phyloP scores from a whole-genome alignment of 2,797 vertebrate genomes.

The Falco concolor region DNA sequence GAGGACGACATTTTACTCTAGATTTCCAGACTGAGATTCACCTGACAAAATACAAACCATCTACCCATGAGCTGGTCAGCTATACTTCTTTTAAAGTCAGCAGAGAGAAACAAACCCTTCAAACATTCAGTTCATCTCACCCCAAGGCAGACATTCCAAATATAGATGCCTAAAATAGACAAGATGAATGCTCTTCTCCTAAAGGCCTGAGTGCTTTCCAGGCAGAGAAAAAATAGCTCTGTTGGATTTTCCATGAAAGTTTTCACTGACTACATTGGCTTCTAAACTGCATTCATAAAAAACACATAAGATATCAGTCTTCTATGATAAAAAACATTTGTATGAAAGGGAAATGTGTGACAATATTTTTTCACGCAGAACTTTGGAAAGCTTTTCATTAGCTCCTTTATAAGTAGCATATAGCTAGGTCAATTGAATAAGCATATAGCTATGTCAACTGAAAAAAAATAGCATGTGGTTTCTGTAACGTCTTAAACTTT shows the following conservation, averaged over 20 bases:
- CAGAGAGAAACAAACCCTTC: background rate
- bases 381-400: constrained; percentile 3
- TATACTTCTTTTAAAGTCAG: background rate
- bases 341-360: background rate
- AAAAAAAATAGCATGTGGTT: background rate
- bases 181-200: background rate
- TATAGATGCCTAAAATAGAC: background rate
- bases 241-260: background rate
- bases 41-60: background rate
- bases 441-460: background rate
- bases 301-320: background rate
- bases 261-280: background rate
- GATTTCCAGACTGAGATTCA: background rate
- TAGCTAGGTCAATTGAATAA: background rate
- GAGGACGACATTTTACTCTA: background rate
- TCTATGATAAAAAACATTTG: background rate
- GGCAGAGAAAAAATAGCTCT: background rate
- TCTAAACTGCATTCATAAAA: background rate
- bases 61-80: background rate
- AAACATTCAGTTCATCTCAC: background rate
- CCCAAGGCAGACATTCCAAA: background rate
- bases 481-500: background rate
- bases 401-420: background rate
- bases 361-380: background rate
- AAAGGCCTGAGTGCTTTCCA: background rate